A percentile compares a stretch with the other conserved stretches of the same genome.
Evolutionary conservation across 2,888 invertebrate species (phyloP).

Genomic region (Temnothorax unifasciatus): DNA sequence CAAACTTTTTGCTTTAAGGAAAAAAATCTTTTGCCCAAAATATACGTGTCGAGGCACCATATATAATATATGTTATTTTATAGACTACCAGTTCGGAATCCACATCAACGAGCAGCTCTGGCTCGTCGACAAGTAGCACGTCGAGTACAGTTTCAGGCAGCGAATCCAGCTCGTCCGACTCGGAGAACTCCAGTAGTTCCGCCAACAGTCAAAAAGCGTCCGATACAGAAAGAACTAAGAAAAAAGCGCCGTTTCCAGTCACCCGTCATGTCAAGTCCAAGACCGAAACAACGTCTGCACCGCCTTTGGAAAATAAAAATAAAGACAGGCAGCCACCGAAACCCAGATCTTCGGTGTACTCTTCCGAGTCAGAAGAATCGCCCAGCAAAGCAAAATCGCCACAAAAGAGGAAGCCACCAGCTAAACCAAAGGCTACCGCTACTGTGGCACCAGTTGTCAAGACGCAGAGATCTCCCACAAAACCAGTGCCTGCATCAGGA

Average conservation of each 20-base stretch:
- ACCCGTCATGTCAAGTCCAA: conserved; percentile 82
- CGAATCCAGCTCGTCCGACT: conserved; percentile 85
- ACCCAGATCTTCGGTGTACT: conserved; percentile 80
- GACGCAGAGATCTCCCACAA: conserved; percentile 86
- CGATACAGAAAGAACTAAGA: conserved; percentile 82
- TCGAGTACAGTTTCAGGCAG: conserved; percentile 82
- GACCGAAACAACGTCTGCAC: conserved; percentile 72
- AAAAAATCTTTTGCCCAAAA: background rate
- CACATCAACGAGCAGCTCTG: conserved; percentile 83
- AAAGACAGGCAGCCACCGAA: conserved; percentile 82
- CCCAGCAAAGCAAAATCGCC: conserved; percentile 83
- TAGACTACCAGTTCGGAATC: conserved; percentile 85
- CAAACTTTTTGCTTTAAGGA: background rate
- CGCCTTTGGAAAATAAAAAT: conserved; percentile 78
- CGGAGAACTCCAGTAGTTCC: conserved; percentile 84
- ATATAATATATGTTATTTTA: conserved; percentile 22
- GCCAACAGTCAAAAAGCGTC: conserved; percentile 83
- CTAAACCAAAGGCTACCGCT: conserved; percentile 90
- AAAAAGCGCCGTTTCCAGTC: conserved; percentile 75
- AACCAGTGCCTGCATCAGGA: conserved; percentile 78
- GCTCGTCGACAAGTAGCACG: conserved; percentile 84
- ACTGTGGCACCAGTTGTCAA: conserved; percentile 88
- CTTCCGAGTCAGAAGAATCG: conserved; percentile 84
- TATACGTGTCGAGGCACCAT: background rate
- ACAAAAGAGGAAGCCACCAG: conserved; percentile 87